These are phyloP conservation scores for Cataglyphis livida DNA, from an alignment of 2,888 invertebrate genomes.

Conservation along the genomic window DNA sequence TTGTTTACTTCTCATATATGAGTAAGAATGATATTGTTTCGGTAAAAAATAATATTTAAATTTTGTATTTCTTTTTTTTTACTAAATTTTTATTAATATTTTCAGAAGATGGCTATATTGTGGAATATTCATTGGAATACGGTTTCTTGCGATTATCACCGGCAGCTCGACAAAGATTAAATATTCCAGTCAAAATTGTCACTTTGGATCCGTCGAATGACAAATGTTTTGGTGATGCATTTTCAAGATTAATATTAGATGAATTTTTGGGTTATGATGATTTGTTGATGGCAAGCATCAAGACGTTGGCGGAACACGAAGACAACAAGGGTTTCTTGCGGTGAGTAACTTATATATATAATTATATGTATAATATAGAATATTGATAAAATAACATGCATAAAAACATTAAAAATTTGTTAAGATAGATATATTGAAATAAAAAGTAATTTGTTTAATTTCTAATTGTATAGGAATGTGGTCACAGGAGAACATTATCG, in stretches of 20 bases:
- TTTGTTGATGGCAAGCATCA: conserved; percentile 97
- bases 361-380: not conserved
- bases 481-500: conserved; percentile 99
- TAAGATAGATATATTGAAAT: not conserved
- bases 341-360: conserved; percentile 84
- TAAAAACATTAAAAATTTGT: not conserved
- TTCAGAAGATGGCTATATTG: conserved; percentile 97
- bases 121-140: conserved; percentile 99
- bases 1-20: not conserved
- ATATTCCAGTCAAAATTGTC: conserved; percentile 96
- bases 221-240: conserved; percentile 96
- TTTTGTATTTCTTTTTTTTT: conserved; percentile 4
- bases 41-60: not conserved
- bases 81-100: conserved; percentile 83
- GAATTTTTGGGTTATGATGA: conserved; percentile 99
- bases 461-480: conserved; percentile 91
- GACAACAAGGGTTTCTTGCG: conserved; percentile 97
- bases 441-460: not conserved
- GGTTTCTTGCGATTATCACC: conserved; percentile 97
- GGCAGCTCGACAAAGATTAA: conserved; percentile 93
- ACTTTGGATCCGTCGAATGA: conserved; percentile 95
- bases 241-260: conserved; percentile 95
- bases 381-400: not conserved
- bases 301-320: conserved; percentile 97
- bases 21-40: not conserved